Evolutionary conservation across 2,888 invertebrate genomes (phyloP), one percentile per base, ranked within the genome.

Genomic region (Willowsia nigromaculata): DNA sequence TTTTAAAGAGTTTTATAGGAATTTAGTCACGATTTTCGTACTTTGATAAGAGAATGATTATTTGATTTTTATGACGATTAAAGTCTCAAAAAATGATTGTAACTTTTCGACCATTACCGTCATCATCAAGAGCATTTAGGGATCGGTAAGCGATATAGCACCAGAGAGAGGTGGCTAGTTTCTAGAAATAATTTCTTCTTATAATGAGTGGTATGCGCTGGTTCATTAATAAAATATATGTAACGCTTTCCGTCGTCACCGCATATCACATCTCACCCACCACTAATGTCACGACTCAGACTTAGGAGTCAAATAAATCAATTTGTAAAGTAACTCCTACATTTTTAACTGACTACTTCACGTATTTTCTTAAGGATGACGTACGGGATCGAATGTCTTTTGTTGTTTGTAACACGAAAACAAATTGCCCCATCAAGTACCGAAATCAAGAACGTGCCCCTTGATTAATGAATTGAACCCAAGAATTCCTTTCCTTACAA

Each of bases 61-160:
- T 81, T 80, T 81, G 86, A 86, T 80, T 86, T 86, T 86, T 86
- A 86, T 88, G 87, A 88, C 87, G 87, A 88, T 88, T 88, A 83
- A 62, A 68, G 65, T 78, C 65, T 30, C 62, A n/a, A 50, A 59
- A 82, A 82, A 62, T 76, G 47, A 76, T 59, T 56, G 83, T 81
- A 40, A 88, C 83, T 50, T 53, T 71, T 30, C n/a, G 33, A 30
- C 43, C 81, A 81, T 81, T 62, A 62, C 25, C 43, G 27, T 81
- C 56, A 27, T n/a, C 62, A 62, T 40, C 25, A 56, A 15, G 56
- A 56, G 33, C 80, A 40, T 80, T 53, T 53, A 71, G 9, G 74
- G 13, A 50, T 50, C n/a, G 15, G 13, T 74, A 47, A 47, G 40
- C 68, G 68, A 71, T 71, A 27, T 27, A 30, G 47, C 30, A 74